Conservation (phyloP, 2,888 invertebrate species). For the Gnatocerus cornutus region DNA sequence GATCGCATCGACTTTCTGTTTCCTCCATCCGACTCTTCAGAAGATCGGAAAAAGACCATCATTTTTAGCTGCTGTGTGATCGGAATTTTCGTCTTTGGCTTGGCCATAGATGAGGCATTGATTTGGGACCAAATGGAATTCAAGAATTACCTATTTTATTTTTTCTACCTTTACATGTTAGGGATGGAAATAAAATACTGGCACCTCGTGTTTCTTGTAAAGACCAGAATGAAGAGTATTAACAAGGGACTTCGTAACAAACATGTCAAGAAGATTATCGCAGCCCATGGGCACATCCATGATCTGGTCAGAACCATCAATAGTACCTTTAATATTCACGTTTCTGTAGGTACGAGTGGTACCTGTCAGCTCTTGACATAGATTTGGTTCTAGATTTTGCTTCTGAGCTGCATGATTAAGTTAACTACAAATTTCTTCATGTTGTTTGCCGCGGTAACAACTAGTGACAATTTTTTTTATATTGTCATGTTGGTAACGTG, state of each 20-base stretch:
- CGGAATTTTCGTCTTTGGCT: neutral
- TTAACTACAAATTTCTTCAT: neutral
- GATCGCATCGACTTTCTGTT: neutral
- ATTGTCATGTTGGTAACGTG: neutral
- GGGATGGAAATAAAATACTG: neutral
- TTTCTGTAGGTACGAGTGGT: neutral
- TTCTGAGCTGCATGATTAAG: neutral
- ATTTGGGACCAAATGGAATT: neutral
- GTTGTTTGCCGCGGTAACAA: neutral
- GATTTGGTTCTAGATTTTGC: neutral
- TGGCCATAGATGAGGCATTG: neutral
- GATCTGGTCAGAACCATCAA: neutral
- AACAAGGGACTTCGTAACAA: neutral
- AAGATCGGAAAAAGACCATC: neutral
- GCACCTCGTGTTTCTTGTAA: neutral
- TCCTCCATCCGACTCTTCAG: neutral
- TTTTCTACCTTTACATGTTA: neutral
- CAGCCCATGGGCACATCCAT: neutral
- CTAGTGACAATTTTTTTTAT: neutral
- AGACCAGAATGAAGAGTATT: neutral
- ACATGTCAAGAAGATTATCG: neutral
- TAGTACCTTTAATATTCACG: neutral
- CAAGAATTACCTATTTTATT: neutral
- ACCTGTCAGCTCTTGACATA: too few relatives aligned
- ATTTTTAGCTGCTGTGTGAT: neutral